Evolutionary conservation across 2,888 invertebrate genomes (phyloP).

Genomic region (Rhingia campestris): DNA sequence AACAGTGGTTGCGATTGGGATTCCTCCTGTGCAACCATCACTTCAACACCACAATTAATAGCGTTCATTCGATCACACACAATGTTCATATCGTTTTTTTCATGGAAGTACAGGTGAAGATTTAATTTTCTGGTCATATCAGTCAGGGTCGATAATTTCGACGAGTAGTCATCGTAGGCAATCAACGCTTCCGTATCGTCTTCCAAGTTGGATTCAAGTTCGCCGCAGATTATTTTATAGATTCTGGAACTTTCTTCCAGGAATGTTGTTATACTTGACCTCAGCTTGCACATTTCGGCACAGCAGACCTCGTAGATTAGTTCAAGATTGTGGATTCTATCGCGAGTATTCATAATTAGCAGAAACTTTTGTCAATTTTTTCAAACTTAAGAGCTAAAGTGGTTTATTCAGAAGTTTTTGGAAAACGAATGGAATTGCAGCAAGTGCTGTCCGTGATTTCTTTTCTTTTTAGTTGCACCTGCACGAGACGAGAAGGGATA

Average conservation of each 20-base stretch:
- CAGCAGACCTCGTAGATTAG: slow-evolving; percentile 65
- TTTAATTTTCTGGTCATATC: slow-evolving; percentile 67
- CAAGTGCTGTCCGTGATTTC: not conserved
- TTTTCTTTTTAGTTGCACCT: slow-evolving; percentile 5
- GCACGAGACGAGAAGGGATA: slow-evolving; percentile 21
- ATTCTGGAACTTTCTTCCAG: slow-evolving; percentile 56
- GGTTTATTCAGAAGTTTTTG: slow-evolving; percentile 3
- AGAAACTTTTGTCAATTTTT: slow-evolving; percentile 55
- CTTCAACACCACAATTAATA: slow-evolving; percentile 14
- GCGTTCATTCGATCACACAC: slow-evolving; percentile 44
- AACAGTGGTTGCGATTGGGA: slow-evolving; percentile 30
- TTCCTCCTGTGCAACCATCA: not conserved
- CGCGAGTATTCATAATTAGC: slow-evolving; percentile 59
- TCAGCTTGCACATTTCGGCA: slow-evolving; percentile 65
- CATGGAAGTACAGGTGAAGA: slow-evolving; percentile 65
- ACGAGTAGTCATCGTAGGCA: slow-evolving; percentile 66
- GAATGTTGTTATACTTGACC: slow-evolving; percentile 59
- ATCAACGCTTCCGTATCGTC: slow-evolving; percentile 40
- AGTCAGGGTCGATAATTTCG: slow-evolving; percentile 54
- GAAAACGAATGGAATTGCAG: slow-evolving; percentile 22
- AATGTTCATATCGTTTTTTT: slow-evolving; percentile 42
- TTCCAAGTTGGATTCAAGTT: slow-evolving; percentile 28
- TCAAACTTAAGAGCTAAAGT: slow-evolving; percentile 19
- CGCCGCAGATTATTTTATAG: slow-evolving; percentile 40
- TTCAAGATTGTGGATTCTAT: slow-evolving; percentile 64